Evolutionary conservation across 1,140 invertebrate genomes (phyloP).

Genomic region (Hydropsyche tenuis): DNA sequence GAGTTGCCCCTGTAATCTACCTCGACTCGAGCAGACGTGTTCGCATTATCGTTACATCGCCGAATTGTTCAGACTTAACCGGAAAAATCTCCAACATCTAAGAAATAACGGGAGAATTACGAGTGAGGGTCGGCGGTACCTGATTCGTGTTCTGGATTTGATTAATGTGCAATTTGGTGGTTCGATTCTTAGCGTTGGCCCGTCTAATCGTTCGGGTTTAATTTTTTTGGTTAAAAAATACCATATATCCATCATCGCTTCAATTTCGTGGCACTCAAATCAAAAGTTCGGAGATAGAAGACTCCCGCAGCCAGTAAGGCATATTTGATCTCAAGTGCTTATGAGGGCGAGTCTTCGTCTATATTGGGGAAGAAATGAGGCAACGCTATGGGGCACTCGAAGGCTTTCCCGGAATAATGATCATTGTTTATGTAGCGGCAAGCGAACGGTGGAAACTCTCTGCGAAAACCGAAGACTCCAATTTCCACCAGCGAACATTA

Average conservation of each 20-base stretch:
- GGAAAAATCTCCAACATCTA: too few relatives aligned
- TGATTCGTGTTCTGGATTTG: too few relatives aligned
- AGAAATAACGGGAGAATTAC: too few relatives aligned
- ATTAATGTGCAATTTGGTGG: too few relatives aligned
- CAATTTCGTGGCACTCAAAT: neutral
- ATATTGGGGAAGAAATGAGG: neutral
- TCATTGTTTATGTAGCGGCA: constrained; percentile 46
- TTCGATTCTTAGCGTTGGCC: too few relatives aligned
- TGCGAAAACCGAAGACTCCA: constrained; percentile 28
- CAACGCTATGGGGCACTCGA: constrained; percentile 39
- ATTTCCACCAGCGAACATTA: constrained; percentile 39
- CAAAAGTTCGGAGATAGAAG: neutral
- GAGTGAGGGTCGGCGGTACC: too few relatives aligned
- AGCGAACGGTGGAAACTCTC: constrained; percentile 3
- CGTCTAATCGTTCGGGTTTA: too few relatives aligned
- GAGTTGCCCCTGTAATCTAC: too few relatives aligned
- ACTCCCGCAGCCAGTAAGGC: constrained; percentile 30
- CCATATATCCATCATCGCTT: neutral
- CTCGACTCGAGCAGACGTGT: too few relatives aligned
- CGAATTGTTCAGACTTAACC: too few relatives aligned
- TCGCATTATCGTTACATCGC: too few relatives aligned
- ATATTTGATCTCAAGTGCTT: constrained; percentile 46
- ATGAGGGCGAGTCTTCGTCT: constrained; percentile 27
- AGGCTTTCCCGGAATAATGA: constrained; percentile 48
- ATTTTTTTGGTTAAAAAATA: too few relatives aligned